Conservation (phyloP, 2,113 vertebrate species). For the Pteropus alecto region DNA sequence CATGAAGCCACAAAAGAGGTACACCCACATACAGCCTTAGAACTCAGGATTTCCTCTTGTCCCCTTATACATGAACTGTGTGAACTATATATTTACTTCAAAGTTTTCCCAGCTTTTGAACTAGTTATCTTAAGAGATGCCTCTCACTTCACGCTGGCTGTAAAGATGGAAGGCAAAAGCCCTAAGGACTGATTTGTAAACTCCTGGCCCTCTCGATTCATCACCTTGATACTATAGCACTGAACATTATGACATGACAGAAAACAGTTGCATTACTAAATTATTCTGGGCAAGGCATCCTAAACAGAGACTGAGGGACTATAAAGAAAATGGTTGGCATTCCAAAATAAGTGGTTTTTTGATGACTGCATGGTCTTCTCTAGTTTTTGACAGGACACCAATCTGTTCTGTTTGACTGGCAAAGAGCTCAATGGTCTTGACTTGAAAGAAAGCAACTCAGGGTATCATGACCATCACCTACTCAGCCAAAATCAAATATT, state of each 20-base stretch:
- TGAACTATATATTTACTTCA: background rate
- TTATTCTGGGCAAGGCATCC: background rate
- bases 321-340: background rate
- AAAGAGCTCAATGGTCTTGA: background rate
- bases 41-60: background rate
- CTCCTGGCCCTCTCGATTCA: background rate
- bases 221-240: background rate
- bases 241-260: background rate
- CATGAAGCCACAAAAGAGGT: background rate
- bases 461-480: background rate
- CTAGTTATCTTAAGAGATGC: background rate
- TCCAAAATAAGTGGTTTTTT: constrained; percentile 25
- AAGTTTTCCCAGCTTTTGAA: background rate
- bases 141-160: background rate
- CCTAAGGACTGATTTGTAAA: background rate
- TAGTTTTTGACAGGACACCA: background rate
- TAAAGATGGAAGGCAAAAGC: background rate
- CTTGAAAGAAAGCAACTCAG: constrained; percentile 13
- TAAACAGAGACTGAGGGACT: background rate
- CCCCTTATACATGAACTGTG: background rate
- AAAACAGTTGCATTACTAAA: background rate
- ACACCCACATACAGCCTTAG: background rate
- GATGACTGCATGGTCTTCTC: background rate
- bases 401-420: background rate
- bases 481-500: constrained; percentile 11